These are phyloP conservation scores for Zenarchopterus dispar DNA, from an alignment of 2,797 vertebrate genomes.

Conservation along the genomic window DNA sequence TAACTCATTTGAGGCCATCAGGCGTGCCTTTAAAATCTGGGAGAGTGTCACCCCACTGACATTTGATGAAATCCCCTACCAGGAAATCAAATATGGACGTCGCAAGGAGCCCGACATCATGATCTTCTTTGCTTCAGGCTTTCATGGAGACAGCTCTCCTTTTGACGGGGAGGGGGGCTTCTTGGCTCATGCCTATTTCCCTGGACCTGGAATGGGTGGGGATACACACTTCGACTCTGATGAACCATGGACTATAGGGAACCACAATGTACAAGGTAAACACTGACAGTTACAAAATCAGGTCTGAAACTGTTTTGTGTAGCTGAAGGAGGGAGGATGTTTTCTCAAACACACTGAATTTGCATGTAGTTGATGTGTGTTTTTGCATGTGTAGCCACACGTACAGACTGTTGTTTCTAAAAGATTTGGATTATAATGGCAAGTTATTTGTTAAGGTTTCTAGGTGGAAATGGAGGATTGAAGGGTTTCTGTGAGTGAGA, in stretches of 20 bases:
- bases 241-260: conserved; percentile 95
- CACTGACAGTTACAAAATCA: neutral
- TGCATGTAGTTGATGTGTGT: too few species aligned
- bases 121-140: conserved; percentile 95
- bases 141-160: conserved; percentile 96
- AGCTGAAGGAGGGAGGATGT: rapidly evolving
- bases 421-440: too few species aligned
- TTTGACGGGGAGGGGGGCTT: conserved; percentile 95
- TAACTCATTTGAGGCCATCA: conserved; percentile 88
- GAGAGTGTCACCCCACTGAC: conserved; percentile 87
- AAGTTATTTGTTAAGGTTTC: neutral
- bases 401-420: too few species aligned
- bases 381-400: too few species aligned
- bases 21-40: conserved; percentile 91
- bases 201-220: conserved; percentile 93
- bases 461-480: conserved; percentile 6
- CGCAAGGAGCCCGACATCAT: conserved; percentile 94
- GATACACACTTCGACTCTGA: conserved; percentile 95
- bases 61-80: conserved; percentile 92
- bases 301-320: neutral
- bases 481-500: neutral
- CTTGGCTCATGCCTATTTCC: conserved; percentile 95
- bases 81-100: conserved; percentile 89
- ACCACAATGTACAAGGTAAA: conserved; percentile 88
- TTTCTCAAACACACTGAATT: neutral